Evolutionary conservation across 2,888 invertebrate species (phyloP).

Genomic region (Eupithecia abbreviata): DNA sequence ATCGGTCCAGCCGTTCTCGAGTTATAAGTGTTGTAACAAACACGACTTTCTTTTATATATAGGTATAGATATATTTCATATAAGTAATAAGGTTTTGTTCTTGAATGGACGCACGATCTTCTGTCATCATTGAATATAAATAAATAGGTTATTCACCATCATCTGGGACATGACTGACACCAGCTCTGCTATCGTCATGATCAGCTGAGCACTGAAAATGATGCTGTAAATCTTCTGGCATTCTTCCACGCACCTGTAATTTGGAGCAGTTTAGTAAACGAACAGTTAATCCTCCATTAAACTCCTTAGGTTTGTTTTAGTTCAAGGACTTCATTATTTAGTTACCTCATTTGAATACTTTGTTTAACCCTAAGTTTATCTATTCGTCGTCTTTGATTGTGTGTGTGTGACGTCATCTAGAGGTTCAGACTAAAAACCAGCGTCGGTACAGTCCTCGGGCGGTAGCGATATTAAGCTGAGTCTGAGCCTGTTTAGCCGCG

Average conservation of each 20-base stretch:
- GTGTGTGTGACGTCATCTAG: too few relatives aligned
- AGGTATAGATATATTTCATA: background rate
- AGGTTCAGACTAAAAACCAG: too few relatives aligned
- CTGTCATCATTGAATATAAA: background rate
- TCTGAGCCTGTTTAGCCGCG: too few relatives aligned
- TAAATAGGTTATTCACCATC: constrained; percentile 43
- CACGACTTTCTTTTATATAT: too few relatives aligned
- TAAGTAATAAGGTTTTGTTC: background rate
- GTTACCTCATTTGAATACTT: too few relatives aligned
- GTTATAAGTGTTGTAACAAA: too few relatives aligned
- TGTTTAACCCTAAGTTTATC: too few relatives aligned
- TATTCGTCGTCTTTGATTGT: too few relatives aligned
- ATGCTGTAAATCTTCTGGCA: constrained; percentile 52
- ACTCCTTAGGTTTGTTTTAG: background rate
- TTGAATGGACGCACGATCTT: background rate
- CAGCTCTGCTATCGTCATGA: constrained; percentile 50
- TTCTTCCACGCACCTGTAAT: constrained; percentile 54
- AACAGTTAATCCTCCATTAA: background rate
- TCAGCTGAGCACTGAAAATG: constrained; percentile 59
- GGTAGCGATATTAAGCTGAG: too few relatives aligned
- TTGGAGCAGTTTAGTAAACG: background rate
- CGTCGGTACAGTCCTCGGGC: too few relatives aligned
- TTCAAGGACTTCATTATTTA: too few relatives aligned
- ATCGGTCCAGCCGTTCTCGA: too few relatives aligned
- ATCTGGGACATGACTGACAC: constrained; percentile 52